Evolutionary conservation across 2,888 invertebrate species (phyloP).

Genomic region (Tromatobia lineatoria): DNA sequence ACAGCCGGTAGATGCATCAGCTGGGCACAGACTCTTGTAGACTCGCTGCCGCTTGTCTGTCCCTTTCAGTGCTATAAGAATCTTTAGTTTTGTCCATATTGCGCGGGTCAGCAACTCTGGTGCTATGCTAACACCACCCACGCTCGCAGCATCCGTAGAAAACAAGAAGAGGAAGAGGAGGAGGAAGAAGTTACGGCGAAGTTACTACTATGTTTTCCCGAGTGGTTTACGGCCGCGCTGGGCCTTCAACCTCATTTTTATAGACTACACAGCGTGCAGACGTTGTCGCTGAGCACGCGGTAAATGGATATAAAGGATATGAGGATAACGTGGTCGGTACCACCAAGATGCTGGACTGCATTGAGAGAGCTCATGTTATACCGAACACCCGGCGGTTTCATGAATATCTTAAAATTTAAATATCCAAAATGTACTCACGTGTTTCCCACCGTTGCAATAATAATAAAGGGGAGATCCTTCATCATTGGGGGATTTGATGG

Average conservation of each 20-base stretch:
- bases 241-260: slow-evolving; percentile 81
- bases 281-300: slow-evolving; percentile 54
- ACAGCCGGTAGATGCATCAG: neutral
- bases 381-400: slow-evolving; percentile 9
- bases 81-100: slow-evolving; percentile 63
- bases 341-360: slow-evolving; percentile 14
- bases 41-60: neutral
- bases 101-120: slow-evolving; percentile 75
- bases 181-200: slow-evolving; percentile 60
- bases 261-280: slow-evolving; percentile 69
- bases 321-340: slow-evolving; percentile 57
- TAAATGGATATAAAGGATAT: slow-evolving; percentile 59
- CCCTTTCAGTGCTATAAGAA: slow-evolving; percentile 12
- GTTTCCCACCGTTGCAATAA: neutral
- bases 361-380: slow-evolving; percentile 25
- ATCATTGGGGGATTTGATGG: too few species aligned
- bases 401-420: neutral
- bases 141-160: slow-evolving; percentile 64
- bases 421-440: neutral
- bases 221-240: slow-evolving; percentile 71
- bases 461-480: neutral
- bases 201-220: slow-evolving; percentile 73
- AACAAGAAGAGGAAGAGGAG: slow-evolving; percentile 43
- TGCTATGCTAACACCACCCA: slow-evolving; percentile 73
- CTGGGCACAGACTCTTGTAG: neutral